Base-by-base conservation (phyloP, 23 tunicate genomes). In the Styela clava region DNA sequence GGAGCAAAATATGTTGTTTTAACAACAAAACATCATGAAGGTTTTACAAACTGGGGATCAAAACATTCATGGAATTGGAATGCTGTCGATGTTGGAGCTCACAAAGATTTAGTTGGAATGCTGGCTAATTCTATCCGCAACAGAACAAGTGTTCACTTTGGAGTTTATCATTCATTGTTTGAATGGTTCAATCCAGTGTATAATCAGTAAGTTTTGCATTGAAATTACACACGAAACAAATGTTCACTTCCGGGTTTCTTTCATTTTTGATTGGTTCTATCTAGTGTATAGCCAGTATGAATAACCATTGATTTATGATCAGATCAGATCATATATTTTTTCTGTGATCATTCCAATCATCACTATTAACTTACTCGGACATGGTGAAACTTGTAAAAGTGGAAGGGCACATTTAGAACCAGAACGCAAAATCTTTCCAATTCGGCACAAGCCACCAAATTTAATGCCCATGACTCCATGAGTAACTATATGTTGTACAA, bases 41-140 rank as follows among this genome's bases (percentile, higher is more conserved):
- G 92, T n/a, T 88, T 88, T 69, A 88, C 92, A 35, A 78, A 82
- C 61, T 88, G 92, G 92, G 89, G 89, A 21, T 88, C 92, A 19
- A 52, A 44, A 23, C 35, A 62, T 63, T 85, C 89, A 52, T 85
- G 89, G 89, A 85, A 85, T 79, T 85, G 89, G 89, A 85, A 85
- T 33, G 84, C 89, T 26, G 80, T 85, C 78, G 89, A 85, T 56
- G 79, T 79, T 52, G 89, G 89, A 51, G 83, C 87, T 2, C 74
- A 83, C 12, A 78, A 78, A 1, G 92, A 88, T 83, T 29, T 88
- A 18, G 92, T 88, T 30, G 92, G 92, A 20, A 84, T 79, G 31
- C 79, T 88, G 29, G 92, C 83, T 21, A 68, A 68, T 35, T 52
- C 92, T 0, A 78, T 88, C 27, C 67, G 89, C 26, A 88, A 68